These are phyloP conservation scores for Graphium colonna DNA, from an alignment of 2,888 invertebrate genomes.

Conservation along the genomic window DNA sequence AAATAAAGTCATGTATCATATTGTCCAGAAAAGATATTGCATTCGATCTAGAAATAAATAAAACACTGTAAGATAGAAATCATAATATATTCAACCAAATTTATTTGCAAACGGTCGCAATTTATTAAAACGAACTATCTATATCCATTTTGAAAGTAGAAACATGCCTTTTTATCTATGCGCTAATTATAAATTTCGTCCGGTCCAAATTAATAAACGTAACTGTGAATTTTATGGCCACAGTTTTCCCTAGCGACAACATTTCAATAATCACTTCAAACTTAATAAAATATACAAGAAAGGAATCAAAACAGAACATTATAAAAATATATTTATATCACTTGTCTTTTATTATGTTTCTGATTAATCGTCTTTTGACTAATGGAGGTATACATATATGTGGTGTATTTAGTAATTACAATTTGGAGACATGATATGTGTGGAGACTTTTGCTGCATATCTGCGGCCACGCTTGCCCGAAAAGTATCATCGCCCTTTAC, in stretches of 20 bases:
- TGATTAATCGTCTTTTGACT: too few species aligned
- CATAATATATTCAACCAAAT: background rate
- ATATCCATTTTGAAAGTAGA: background rate
- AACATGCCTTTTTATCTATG: background rate
- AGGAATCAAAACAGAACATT: background rate
- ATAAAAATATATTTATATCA: too few species aligned
- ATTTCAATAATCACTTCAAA: background rate
- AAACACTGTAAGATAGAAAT: background rate
- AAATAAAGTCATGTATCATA: background rate
- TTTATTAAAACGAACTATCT: background rate
- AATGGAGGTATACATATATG: too few species aligned
- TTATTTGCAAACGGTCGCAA: background rate
- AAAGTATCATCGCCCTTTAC: too few species aligned
- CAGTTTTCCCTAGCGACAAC: constrained; percentile 3
- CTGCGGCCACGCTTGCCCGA: too few species aligned
- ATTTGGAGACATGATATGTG: too few species aligned
- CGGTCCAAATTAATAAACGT: constrained; percentile 1
- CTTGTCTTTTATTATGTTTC: too few species aligned
- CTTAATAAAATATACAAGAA: background rate
- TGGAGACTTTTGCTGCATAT: too few species aligned
- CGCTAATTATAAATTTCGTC: constrained; percentile 7
- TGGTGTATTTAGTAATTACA: too few species aligned
- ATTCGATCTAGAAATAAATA: background rate
- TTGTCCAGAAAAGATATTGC: background rate
- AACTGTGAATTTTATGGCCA: constrained; percentile 4